These are phyloP conservation scores for Penaeus japonicus DNA, from an alignment of 1,140 invertebrate species.

Conservation along the genomic window DNA sequence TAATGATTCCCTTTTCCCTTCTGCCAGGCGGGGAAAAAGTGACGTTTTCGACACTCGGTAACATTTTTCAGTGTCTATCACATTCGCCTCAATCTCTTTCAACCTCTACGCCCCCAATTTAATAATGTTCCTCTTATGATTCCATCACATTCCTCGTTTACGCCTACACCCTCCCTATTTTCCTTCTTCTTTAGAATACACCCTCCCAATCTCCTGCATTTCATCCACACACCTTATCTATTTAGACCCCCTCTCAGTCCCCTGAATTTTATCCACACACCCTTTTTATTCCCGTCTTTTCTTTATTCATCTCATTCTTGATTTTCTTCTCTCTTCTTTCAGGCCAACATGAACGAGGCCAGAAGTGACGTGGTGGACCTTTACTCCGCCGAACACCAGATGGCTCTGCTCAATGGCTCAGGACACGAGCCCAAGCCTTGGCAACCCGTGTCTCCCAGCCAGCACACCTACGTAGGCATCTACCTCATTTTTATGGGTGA, in stretches of 20 bases:
- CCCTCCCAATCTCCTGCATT: background rate
- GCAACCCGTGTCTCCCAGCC: constrained; percentile 20
- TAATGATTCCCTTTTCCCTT: no score
- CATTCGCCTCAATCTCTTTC: background rate
- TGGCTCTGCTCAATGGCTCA: constrained; percentile 34
- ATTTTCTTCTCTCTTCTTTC: background rate
- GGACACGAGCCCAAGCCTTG: constrained; percentile 23
- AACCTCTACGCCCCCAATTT: background rate
- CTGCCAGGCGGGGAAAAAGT: no score
- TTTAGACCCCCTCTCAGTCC: background rate
- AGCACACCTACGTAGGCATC: constrained; percentile 45
- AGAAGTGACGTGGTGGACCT: background rate
- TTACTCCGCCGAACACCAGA: constrained; percentile 10
- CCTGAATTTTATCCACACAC: no score
- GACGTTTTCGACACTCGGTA: background rate
- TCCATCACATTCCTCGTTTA: background rate
- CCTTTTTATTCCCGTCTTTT: background rate
- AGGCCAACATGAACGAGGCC: constrained; percentile 2
- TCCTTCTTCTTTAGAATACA: background rate
- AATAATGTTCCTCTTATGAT: background rate
- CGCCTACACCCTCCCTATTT: no score
- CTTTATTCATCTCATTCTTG: background rate
- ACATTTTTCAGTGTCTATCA: background rate
- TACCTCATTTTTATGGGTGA: constrained; percentile 46
- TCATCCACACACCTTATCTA: background rate